Evolutionary conservation across 2,113 vertebrate species (phyloP), one percentile per base, ranked within the genome.

Genomic region (Raja brachyura): DNA sequence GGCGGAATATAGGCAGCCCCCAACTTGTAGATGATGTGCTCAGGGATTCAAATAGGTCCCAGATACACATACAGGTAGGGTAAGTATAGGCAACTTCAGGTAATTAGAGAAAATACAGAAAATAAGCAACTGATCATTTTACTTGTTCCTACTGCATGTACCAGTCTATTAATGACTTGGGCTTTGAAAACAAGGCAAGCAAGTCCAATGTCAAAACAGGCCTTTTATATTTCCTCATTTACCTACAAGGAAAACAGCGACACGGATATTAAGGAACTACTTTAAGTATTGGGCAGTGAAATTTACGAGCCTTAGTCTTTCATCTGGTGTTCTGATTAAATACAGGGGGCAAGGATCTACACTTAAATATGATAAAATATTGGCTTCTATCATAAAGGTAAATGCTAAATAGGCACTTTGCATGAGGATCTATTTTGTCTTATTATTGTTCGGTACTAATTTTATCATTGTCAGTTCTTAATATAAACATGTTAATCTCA

Each of bases 361-460:
- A 88, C 31, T 88, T 88, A 88, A 88, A 88, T 88, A 16, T 63
- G 83, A n/a, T 88, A 61, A 88, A 88, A 88, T 88, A 88, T 88
- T 88, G 83, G 59, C 31, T 18, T 14, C 14, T 61, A 88, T 88
- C n/a, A 63, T 88, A 88, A 83, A 83, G 20, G 79, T 59, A 56
- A 63, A 31, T 88, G 83, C 83, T 88, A 88, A 63, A 63, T 61
- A 63, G 59, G 83, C 83, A 86, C 54, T 61, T 56, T 59, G 11
- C 25, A 86, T 61, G 59, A 86, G 59, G 83, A 33, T 63, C 59
- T 59, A 88, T 88, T 88, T 63, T 28, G 63, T 88, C 28, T 88
- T 88, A 88, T 88, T 63, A 88, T 88, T 88, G 31, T 66, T 28
- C 20, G 16, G 61, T 63, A 63, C 59, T 88, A 88, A 88, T 63